These are phyloP conservation scores for Punctoribates punctum DNA, from an alignment of 2,888 invertebrate genomes.

Conservation along the genomic window DNA sequence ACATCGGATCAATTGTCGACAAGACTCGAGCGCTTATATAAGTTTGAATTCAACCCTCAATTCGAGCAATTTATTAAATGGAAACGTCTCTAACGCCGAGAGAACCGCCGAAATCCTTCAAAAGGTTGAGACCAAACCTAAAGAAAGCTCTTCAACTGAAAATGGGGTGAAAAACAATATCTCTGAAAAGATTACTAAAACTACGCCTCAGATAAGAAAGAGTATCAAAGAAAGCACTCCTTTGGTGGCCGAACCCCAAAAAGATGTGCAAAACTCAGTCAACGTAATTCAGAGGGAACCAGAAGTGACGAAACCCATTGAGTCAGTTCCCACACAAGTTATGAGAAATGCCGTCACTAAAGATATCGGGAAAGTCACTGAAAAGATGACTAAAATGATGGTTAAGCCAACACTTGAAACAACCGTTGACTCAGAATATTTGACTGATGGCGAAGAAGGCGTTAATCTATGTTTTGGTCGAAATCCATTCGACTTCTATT, in stretches of 20 bases:
- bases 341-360: neutral
- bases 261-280: too few relatives aligned
- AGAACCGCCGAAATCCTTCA: neutral
- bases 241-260: neutral
- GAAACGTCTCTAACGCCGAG: neutral
- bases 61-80: neutral
- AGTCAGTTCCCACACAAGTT: too few relatives aligned
- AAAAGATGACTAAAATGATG: neutral
- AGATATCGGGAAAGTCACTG: neutral
- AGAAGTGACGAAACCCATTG: too few relatives aligned
- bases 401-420: neutral
- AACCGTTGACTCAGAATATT: neutral
- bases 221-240: constrained; percentile 2
- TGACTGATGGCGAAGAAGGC: neutral
- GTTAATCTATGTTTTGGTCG: neutral
- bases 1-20: neutral
- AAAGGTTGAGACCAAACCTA: too few relatives aligned
- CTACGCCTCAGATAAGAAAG: neutral
- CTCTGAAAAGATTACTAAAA: neutral
- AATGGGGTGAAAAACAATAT: too few relatives aligned
- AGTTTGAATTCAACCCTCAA: neutral
- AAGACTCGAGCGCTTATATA: too few relatives aligned
- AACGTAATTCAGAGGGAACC: too few relatives aligned
- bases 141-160: too few relatives aligned
- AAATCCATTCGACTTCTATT: constrained; percentile 17